Evolutionary conservation across 2,113 vertebrate species (phyloP).

Genomic region (Rhinogobius similis): DNA sequence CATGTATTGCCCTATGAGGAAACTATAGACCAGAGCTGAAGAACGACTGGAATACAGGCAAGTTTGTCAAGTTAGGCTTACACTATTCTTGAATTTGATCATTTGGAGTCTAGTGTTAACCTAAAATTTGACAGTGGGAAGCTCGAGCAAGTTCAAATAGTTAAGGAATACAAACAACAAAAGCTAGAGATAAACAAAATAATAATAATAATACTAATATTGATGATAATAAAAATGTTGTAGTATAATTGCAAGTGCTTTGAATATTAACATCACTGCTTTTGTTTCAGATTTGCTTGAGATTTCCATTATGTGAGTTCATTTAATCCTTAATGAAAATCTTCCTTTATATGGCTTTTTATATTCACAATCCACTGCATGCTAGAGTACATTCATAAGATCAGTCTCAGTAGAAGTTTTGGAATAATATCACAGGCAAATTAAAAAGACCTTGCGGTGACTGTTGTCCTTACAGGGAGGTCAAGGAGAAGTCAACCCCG

Average conservation of each 20-base stretch:
- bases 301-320: not conserved
- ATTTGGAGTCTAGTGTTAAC: no score
- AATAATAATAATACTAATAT: no score
- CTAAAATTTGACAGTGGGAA: no score
- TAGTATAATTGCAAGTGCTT: not conserved
- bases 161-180: no score
- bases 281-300: not conserved
- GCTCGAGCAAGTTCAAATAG: no score
- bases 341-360: not conserved
- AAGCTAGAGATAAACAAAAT: no score
- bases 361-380: not conserved
- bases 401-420: not conserved
- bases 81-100: no score
- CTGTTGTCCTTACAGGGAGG: not conserved
- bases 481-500: conserved; percentile 25
- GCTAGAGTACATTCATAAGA: not conserved
- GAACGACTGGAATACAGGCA: not conserved
- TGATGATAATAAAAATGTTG: not conserved
- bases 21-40: not conserved
- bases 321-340: not conserved
- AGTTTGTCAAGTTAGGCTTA: no score
- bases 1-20: no score
- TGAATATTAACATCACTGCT: not conserved
- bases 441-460: not conserved
- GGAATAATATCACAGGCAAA: not conserved